Evolutionary conservation across 2,888 invertebrate genomes (phyloP).

Genomic region (Leptopilina syphax): DNA sequence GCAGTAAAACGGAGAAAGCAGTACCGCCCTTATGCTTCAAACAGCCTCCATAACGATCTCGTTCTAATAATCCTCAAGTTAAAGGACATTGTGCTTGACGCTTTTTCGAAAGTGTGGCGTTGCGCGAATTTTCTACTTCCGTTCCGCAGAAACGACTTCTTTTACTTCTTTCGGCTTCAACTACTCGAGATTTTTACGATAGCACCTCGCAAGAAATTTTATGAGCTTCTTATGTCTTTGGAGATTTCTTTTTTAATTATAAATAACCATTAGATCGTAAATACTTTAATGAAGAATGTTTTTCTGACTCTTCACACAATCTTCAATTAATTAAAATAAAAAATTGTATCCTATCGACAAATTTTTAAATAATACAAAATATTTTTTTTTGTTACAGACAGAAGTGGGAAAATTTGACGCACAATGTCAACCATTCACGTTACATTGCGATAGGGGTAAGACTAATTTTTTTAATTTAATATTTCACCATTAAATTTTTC

Average conservation of each 20-base stretch:
- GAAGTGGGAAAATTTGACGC: constrained; percentile 39
- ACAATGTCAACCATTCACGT: constrained; percentile 40
- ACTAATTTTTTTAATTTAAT: not conserved
- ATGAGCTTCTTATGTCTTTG: not conserved
- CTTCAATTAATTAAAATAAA: too few species aligned
- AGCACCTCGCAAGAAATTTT: constrained; percentile 3
- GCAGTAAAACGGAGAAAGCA: constrained; percentile 60
- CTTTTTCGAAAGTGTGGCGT: constrained; percentile 23
- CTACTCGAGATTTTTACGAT: constrained; percentile 11
- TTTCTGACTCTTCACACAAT: not conserved
- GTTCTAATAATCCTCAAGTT: constrained; percentile 58
- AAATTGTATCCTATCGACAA: too few species aligned
- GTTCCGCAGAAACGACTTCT: constrained; percentile 36
- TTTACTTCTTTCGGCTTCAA: constrained; percentile 25
- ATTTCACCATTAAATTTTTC: not conserved
- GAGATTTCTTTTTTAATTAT: constrained; percentile 16
- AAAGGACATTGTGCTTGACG: constrained; percentile 41
- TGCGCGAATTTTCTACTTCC: constrained; percentile 34
- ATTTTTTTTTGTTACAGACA: constrained; percentile 44
- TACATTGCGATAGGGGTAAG: constrained; percentile 41
- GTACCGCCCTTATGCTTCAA: constrained; percentile 55
- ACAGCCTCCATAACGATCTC: constrained; percentile 46
- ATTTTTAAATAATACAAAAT: too few species aligned
- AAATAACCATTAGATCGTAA: not conserved
- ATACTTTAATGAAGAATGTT: not conserved